Conservation (phyloP, 1,140 invertebrate genomes). For the Nephila pilipes region DNA sequence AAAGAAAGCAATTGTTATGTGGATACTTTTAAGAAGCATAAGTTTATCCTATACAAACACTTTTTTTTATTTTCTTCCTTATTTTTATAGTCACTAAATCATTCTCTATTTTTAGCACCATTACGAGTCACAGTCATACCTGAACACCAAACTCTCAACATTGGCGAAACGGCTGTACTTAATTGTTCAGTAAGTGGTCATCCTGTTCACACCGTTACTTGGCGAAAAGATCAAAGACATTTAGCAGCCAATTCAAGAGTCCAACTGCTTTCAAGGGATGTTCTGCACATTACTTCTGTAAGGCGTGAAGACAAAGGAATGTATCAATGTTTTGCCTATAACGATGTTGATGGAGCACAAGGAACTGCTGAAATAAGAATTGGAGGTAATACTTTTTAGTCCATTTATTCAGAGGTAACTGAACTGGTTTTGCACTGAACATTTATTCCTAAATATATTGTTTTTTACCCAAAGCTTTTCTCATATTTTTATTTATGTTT, state of each 20-base stretch:
- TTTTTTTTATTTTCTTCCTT: too few relatives aligned
- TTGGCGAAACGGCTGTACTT: conserved; percentile 74
- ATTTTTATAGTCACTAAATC: not conserved
- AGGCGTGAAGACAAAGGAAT: conserved; percentile 81
- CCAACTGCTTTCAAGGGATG: conserved; percentile 81
- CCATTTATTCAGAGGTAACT: too few relatives aligned
- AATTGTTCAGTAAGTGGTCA: conserved; percentile 77
- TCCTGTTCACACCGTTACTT: conserved; percentile 74
- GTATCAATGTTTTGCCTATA: conserved; percentile 82
- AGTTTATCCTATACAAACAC: too few relatives aligned
- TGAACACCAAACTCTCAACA: conserved; percentile 67
- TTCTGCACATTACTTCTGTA: conserved; percentile 80
- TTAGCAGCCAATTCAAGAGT: conserved; percentile 68
- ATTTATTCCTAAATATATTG: too few relatives aligned
- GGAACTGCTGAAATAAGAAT: conserved; percentile 81
- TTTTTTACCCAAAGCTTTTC: too few relatives aligned
- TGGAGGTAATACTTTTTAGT: conserved; percentile 80
- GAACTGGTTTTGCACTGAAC: too few relatives aligned
- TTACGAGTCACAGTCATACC: conserved; percentile 60
- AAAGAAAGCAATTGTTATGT: too few relatives aligned
- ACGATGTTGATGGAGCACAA: conserved; percentile 80
- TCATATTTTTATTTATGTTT: too few relatives aligned
- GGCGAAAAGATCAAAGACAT: conserved; percentile 74
- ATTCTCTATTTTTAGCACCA: conserved; percentile 58
- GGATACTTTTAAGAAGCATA: too few relatives aligned